Evolutionary conservation across 2,888 invertebrate genomes (phyloP).

Genomic region (Neocrepidodera transversa): DNA sequence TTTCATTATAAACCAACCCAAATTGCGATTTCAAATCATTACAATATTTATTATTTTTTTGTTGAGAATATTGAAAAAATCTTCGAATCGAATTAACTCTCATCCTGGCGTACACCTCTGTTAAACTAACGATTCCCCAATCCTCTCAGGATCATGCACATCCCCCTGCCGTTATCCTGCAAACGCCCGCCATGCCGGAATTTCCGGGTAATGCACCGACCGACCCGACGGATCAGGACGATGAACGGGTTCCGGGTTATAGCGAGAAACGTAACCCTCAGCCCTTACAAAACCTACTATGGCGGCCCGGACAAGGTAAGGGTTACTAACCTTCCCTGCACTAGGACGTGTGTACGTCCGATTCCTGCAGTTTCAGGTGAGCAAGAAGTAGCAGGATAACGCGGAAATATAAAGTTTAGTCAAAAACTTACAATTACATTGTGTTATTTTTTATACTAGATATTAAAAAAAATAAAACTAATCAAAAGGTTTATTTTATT

Average conservation of each 20-base stretch:
- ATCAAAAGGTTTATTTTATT: too few relatives aligned
- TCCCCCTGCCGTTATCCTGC: constrained; percentile 20
- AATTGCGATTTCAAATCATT: too few relatives aligned
- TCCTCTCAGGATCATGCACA: constrained; percentile 20
- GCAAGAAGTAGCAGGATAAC: too few relatives aligned
- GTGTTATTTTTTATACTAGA: too few relatives aligned
- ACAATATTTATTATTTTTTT: too few relatives aligned
- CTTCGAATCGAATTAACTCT: too few relatives aligned
- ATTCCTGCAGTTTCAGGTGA: constrained; percentile 37
- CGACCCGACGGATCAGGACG: constrained; percentile 11
- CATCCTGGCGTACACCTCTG: not conserved
- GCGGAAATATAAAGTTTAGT: too few relatives aligned
- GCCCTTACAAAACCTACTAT: constrained; percentile 40
- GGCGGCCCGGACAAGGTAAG: constrained; percentile 53
- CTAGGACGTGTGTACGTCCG: constrained; percentile 40
- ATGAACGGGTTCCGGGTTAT: constrained; percentile 19
- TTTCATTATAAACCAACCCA: too few relatives aligned
- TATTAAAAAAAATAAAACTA: too few relatives aligned
- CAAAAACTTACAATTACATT: too few relatives aligned
- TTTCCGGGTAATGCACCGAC: constrained; percentile 25
- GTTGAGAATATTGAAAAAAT: too few relatives aligned
- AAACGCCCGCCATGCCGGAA: constrained; percentile 8
- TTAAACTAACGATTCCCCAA: constrained; percentile 6
- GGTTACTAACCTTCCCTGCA: constrained; percentile 53
- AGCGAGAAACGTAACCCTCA: constrained; percentile 38